Base-by-base conservation (phyloP, 2,797 vertebrate species). In the Coreius guichenoti region DNA sequence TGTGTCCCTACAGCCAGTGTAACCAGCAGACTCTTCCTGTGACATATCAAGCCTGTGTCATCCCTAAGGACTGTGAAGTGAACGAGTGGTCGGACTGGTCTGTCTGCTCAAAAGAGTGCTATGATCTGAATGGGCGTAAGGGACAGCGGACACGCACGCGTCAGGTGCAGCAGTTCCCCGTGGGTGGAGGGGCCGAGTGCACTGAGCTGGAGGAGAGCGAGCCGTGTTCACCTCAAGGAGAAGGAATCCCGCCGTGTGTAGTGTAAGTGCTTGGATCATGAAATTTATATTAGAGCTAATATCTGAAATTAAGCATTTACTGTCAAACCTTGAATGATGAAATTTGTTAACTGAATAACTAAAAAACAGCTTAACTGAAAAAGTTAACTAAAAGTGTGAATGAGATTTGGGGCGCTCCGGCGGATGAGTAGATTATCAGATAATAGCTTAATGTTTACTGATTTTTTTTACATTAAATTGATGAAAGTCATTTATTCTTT, bases 1-100 rank as follows among this genome's bases (percentile, higher is more conserved):
- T 72, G 8, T 94, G 21, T 91, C 65, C 79, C 91, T 86, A 0
- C 94, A 99, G 98, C 90, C 93, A 97, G 80, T 99, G 98, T 89
- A 94, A 94, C 8, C 95, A 97, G 92, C 96, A 98, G 69, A 95
- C 93, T 5, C 87, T 98, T 36, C 98, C 97, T 1, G 90, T 97
- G 87, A 97, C 96, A 0, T 98, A 97, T 93, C 98, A 98, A 92
- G 97, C 98, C 76, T 99, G 98, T 23, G 96, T 99, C 85, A 93
- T 97, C 75, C 91, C 94, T 43, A 97, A 96, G 91, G 97, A 97
- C 89, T 99, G 98, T 51, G 96, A 98, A 36, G 95, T 97, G 79
- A 95, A 95, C 0, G 97, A 98, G 81, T 99, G 98, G 98, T 95
- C 96, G 0, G 96, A 97, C 47, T 99, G 98, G 98, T 96, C 95